Evolutionary conservation across 2,888 invertebrate species (phyloP).

Genomic region (Macropis europaea): DNA sequence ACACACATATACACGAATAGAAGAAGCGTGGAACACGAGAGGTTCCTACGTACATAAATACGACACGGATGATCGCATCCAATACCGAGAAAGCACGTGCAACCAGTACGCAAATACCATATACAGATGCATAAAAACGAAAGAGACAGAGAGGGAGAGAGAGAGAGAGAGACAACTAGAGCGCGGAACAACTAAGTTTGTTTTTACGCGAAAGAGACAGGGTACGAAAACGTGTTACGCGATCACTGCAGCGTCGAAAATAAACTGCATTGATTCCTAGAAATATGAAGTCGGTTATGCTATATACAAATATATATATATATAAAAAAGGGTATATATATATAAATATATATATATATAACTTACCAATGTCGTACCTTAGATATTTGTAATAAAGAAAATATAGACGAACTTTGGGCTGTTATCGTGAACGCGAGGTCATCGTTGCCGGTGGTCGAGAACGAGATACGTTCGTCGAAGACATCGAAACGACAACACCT

Average conservation of each 20-base stretch:
- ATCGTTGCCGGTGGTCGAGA: constrained; percentile 23
- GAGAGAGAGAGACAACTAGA: too few relatives aligned
- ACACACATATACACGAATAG: too few relatives aligned
- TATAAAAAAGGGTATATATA: background rate
- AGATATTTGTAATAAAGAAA: constrained; percentile 46
- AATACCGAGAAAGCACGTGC: too few relatives aligned
- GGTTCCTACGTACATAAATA: too few relatives aligned
- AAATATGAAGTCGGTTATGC: constrained; percentile 32
- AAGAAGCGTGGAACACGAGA: background rate
- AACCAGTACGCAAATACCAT: too few relatives aligned
- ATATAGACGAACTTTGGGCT: constrained; percentile 19
- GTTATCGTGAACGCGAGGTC: constrained; percentile 18
- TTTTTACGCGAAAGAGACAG: constrained; percentile 40
- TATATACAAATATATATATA: constrained; percentile 31
- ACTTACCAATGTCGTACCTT: constrained; percentile 49
- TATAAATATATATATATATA: constrained; percentile 14
- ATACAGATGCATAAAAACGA: too few relatives aligned
- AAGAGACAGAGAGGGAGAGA: too few relatives aligned
- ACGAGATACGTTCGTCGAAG: background rate
- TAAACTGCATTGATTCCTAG: constrained; percentile 31
- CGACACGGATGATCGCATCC: too few relatives aligned
- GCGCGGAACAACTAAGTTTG: constrained; percentile 21
- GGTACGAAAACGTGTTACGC: constrained; percentile 37
- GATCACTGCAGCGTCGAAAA: constrained; percentile 23
- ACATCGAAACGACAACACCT: background rate